These are phyloP conservation scores for Carettochelys insculpta DNA, from an alignment of 2,113 vertebrate genomes.

Conservation along the genomic window DNA sequence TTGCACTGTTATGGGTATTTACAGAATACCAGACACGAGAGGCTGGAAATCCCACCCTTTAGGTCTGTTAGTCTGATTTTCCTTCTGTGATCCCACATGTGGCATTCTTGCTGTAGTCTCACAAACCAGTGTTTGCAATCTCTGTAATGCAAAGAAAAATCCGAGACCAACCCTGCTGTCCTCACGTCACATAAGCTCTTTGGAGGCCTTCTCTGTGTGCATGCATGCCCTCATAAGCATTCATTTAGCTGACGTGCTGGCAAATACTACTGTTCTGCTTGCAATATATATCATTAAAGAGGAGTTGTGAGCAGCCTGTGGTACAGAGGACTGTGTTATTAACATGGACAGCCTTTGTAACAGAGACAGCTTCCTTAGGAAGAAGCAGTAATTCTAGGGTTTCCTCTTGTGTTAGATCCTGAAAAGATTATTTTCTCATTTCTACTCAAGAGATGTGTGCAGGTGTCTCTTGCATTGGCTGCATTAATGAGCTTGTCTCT, in stretches of 20 bases:
- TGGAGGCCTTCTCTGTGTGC: background rate
- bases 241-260: background rate
- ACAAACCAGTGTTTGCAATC: background rate
- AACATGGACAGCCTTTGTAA: fast-evolving
- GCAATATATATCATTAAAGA: background rate
- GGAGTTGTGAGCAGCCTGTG: background rate
- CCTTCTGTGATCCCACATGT: background rate
- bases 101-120: background rate
- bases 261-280: background rate
- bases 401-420: slow-evolving; percentile 19
- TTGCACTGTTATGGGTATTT: background rate
- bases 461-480: slow-evolving; percentile 7
- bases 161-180: background rate
- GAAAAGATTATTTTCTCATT: slow-evolving; percentile 37
- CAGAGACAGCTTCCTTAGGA: background rate
- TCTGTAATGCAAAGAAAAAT: background rate
- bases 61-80: background rate
- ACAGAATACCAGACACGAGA: background rate
- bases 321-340: background rate
- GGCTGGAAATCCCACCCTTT: background rate
- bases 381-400: slow-evolving; percentile 53
- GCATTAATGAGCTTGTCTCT: background rate
- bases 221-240: background rate
- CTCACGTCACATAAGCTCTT: background rate
- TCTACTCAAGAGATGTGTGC: slow-evolving; percentile 14